phyloP scores from a whole-genome alignment of 2,113 vertebrate species.

The Lophura nycthemera region DNA sequence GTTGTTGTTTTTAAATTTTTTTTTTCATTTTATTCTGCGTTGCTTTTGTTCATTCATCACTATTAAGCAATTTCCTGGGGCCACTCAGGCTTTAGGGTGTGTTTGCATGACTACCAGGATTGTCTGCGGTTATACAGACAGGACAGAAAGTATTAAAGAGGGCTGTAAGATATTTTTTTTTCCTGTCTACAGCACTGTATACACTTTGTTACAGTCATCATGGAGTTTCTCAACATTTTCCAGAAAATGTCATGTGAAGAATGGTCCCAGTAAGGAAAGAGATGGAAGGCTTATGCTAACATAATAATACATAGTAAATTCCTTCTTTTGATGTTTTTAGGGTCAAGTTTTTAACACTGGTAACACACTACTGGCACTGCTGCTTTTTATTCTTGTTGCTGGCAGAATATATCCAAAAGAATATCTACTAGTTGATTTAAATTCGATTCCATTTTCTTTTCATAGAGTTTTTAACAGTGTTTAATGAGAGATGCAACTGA shows the following conservation, averaged over 20 bases:
- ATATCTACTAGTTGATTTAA: constrained; percentile 29
- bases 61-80: neutral
- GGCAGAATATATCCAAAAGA: neutral
- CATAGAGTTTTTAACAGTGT: neutral
- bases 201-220: neutral
- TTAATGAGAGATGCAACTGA: neutral
- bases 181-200: neutral
- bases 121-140: neutral
- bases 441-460: constrained; percentile 1
- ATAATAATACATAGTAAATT: neutral
- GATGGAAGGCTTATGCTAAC: neutral
- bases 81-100: neutral
- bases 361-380: neutral
- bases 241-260: neutral
- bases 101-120: neutral
- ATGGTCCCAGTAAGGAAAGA: neutral
- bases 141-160: neutral
- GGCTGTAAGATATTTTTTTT: neutral
- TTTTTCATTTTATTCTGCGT: neutral
- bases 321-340: neutral
- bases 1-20: neutral
- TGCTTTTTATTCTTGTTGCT: neutral
- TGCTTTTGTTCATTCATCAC: neutral
- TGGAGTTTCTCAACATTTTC: neutral
- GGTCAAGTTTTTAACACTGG: neutral